These are phyloP conservation scores for Caenorhabditis afra DNA, from an alignment of 2,888 invertebrate species.

Conservation along the genomic window DNA sequence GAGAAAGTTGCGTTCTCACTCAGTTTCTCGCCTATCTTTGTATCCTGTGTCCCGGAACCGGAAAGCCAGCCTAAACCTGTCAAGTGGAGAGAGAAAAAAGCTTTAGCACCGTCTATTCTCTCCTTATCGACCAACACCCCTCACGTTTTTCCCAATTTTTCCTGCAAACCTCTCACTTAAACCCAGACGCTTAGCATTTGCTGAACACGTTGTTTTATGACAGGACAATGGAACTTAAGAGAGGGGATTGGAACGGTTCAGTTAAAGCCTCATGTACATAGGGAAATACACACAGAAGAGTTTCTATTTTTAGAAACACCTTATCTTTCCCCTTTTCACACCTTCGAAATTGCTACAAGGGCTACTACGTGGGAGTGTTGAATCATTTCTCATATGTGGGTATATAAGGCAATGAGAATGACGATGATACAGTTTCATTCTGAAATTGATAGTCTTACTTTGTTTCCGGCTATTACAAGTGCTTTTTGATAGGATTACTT, in stretches of 20 bases:
- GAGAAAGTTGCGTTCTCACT: too few relatives aligned
- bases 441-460: constrained; percentile 19
- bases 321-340: constrained; percentile 53
- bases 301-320: constrained; percentile 40
- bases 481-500: constrained; percentile 34
- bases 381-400: constrained; percentile 37
- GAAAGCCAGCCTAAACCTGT: constrained; percentile 30
- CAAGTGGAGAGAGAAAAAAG: constrained; percentile 13
- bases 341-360: constrained; percentile 8
- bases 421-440: background rate
- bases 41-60: constrained; percentile 19
- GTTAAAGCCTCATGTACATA: background rate
- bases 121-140: constrained; percentile 17
- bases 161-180: constrained; percentile 34
- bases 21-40: background rate
- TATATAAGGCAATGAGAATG: constrained; percentile 15
- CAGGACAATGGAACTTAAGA: constrained; percentile 26
- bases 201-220: constrained; percentile 32
- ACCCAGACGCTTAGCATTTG: constrained; percentile 14
- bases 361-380: constrained; percentile 42
- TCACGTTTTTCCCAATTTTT: background rate
- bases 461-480: background rate
- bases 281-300: background rate
- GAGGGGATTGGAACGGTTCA: background rate
- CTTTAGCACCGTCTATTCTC: constrained; percentile 21